Evolutionary conservation across 2,888 invertebrate genomes (phyloP), one percentile per base, ranked within the genome.

Genomic region (Elysia crispata): DNA sequence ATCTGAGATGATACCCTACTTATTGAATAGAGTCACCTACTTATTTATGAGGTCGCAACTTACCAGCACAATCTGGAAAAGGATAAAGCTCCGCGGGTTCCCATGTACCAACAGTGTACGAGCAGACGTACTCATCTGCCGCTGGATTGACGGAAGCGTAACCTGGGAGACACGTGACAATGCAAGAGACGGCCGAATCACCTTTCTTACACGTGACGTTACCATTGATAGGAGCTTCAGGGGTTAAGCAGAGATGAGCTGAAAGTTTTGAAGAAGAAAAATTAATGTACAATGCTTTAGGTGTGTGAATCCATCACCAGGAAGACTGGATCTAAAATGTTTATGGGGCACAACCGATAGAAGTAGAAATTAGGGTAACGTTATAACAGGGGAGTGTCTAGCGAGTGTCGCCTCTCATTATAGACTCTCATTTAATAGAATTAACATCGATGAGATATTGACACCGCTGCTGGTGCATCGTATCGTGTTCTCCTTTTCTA

Each of bases 11-110:
- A n/a, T n/a, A n/a, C n/a, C n/a, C n/a, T n/a, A n/a, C n/a, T n/a
- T n/a, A n/a, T n/a, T n/a, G n/a, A n/a, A n/a, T n/a, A n/a, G n/a
- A n/a, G n/a, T n/a, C n/a, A n/a, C n/a, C n/a, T n/a, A n/a, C n/a
- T n/a, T n/a, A n/a, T n/a, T n/a, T n/a, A n/a, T n/a, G n/a, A n/a
- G n/a, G n/a, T n/a, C n/a, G n/a, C n/a, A 41, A 84, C 86, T 86
- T 85, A 94, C 94, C 92, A 81, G 93, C 93, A 88, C 95, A 95
- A 86, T 95, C 95, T 0, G 94, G 94, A 83, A 93, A 92, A 0
- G 91, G 92, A 54, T 90, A 85, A 33, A 89, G 89, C 31, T 91
- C 90, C 25, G 85, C 79, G 0, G 92, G 92, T 70, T 86, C 84
- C 93, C 93, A 93, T 1, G 89, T 83, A 3, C 80, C 80, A 25